Evolutionary conservation across 2,888 invertebrate species (phyloP).

Genomic region (Athripsodes cinereus): DNA sequence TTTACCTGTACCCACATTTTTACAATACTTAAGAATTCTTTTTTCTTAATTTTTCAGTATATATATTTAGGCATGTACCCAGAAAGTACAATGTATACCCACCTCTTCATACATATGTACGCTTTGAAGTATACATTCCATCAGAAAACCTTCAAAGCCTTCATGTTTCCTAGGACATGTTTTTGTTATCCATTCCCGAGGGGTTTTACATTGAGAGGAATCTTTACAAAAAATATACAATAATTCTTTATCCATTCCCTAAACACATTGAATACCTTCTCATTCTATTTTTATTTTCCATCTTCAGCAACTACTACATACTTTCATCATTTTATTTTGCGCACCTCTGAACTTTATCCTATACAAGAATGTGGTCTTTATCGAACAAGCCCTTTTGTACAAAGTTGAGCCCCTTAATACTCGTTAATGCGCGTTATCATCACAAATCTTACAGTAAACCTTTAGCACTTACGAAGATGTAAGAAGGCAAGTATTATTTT

Average conservation of each 20-base stretch:
- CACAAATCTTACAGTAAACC: not conserved
- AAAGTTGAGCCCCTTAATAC: not conserved
- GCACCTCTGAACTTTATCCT: slow-evolving; percentile 4
- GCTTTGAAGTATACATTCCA: too few relatives aligned
- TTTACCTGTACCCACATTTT: too few relatives aligned
- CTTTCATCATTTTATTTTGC: slow-evolving; percentile 16
- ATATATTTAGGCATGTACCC: too few relatives aligned
- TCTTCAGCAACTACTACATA: not conserved
- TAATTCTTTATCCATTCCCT: not conserved
- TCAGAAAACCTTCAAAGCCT: not conserved
- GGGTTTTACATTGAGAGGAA: not conserved
- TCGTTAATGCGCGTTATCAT: not conserved
- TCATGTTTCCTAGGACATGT: not conserved
- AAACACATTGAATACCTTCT: slow-evolving; percentile 3
- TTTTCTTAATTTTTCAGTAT: too few relatives aligned
- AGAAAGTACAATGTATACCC: too few relatives aligned
- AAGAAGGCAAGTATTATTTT: too few relatives aligned
- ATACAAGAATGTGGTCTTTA: slow-evolving; percentile 9
- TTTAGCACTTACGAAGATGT: not conserved
- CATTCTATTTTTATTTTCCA: not conserved
- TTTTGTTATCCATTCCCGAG: not conserved
- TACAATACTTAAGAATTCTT: too few relatives aligned
- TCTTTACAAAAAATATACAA: not conserved
- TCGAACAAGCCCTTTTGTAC: slow-evolving; percentile 2
- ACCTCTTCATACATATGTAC: too few relatives aligned